Evolutionary conservation across 2,888 invertebrate species (phyloP), one percentile per base, ranked within the genome.

Genomic region (Barypeithes pellucidus): DNA sequence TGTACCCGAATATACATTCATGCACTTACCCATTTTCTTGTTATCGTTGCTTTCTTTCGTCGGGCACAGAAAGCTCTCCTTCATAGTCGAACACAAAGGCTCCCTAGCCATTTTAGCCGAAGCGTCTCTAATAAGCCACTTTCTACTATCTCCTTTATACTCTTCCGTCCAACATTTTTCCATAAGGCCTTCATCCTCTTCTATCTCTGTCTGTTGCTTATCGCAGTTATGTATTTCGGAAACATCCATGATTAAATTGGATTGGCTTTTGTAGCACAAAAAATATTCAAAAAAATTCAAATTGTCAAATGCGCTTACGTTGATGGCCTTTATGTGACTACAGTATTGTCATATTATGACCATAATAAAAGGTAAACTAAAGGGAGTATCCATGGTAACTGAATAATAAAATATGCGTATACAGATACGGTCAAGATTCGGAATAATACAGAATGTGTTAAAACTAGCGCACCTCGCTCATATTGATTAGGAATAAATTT

Each of bases 81-180:
- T 84, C 83, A 84, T 84, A 12, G 81, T 81, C 4, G 84, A 83
- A 62, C 76, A 76, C 29, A 80, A 72, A 24, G 68, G 76, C 3
- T 72, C 77, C 72, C 61, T 8, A 54, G 76, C 66, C 71, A 74
- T 67, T 76, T 78, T 73, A 39, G 68, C 57, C 3, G 80, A 78
- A 8, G 77, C 82, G 73, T 84, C 84, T 75, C 81, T 78, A 62
- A 83, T 76, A 29, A 85, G 73, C 83, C 84, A 85, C 75, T 82
- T 82, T 78, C 82, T 80, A 60, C 84, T 84, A 67, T 82, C 84
- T 9, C 80, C 81, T 70, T 79, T 80, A 67, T 82, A 80, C 57
- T 77, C 77, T 71, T 81, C 81, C 65, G 77, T 65, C 80, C 82
- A 84, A 74, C 83, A 84, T 77, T 78, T 75, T 39, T 84, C 85